Conservation (phyloP, 2,888 invertebrate genomes). For the Yponomeuta malinellus region DNA sequence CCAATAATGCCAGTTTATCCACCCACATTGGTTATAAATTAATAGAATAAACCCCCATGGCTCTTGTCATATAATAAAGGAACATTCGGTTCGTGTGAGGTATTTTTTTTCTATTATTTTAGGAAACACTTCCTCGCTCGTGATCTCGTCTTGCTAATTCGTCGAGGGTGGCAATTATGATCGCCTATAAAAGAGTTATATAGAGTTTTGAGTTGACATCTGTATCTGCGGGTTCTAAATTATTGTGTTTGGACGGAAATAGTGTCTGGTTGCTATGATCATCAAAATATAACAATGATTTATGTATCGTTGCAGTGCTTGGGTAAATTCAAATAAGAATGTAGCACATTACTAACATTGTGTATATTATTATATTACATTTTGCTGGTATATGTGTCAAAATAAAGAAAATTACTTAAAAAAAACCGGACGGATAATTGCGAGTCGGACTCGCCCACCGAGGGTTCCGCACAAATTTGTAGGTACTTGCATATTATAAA, state of each 20-base stretch:
- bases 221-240: constrained; percentile 3
- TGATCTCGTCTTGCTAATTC: constrained; percentile 51
- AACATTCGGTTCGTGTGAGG: constrained; percentile 70
- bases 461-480: too few species aligned
- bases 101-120: constrained; percentile 67
- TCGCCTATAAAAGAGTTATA: constrained; percentile 11
- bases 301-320: constrained; percentile 29
- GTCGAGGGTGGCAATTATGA: constrained; percentile 19
- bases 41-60: constrained; percentile 71
- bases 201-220: constrained; percentile 12
- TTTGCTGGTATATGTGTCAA: not conserved
- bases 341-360: not conserved
- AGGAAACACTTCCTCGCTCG: constrained; percentile 50
- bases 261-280: not conserved
- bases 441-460: too few species aligned
- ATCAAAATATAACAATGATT: constrained; percentile 40
- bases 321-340: not conserved
- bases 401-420: too few species aligned
- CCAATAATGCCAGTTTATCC: constrained; percentile 70
- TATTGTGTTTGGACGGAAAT: not conserved
- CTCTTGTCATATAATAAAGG: constrained; percentile 65
- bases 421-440: too few species aligned
- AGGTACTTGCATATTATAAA: too few species aligned
- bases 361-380: not conserved
- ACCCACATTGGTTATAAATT: constrained; percentile 75